Evolutionary conservation across 2,888 invertebrate species (phyloP).

Genomic region (Operophtera brumata): DNA sequence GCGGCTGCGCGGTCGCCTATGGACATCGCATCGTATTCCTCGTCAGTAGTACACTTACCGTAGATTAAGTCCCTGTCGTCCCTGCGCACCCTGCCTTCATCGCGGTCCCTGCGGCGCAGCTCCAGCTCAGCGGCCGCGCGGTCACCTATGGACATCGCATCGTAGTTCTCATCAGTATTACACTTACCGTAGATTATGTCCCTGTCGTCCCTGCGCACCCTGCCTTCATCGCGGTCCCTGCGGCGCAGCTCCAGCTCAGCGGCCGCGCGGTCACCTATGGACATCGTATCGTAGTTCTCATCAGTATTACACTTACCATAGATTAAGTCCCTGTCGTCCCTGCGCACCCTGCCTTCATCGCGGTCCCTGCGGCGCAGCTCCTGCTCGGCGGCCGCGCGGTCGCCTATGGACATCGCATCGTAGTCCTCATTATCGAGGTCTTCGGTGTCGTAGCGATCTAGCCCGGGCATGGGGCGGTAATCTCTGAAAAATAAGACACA

Average conservation of each 20-base stretch:
- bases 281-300: slow-evolving; percentile 88
- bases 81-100: slow-evolving; percentile 85
- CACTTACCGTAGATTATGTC: slow-evolving; percentile 91
- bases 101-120: slow-evolving; percentile 91
- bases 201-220: slow-evolving; percentile 87
- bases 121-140: slow-evolving; percentile 94
- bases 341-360: slow-evolving; percentile 85
- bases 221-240: slow-evolving; percentile 91
- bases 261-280: slow-evolving; percentile 90
- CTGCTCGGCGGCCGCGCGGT: slow-evolving; percentile 94
- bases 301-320: slow-evolving; percentile 83
- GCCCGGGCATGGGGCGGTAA: slow-evolving; percentile 96
- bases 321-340: slow-evolving; percentile 91
- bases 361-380: slow-evolving; percentile 93
- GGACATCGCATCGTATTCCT: slow-evolving; percentile 92
- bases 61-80: slow-evolving; percentile 94
- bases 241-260: slow-evolving; percentile 94
- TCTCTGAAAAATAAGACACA: slow-evolving; percentile 82
- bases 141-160: slow-evolving; percentile 91
- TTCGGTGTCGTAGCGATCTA: slow-evolving; percentile 95
- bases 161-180: slow-evolving; percentile 86
- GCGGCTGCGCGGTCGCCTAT: slow-evolving; percentile 92
- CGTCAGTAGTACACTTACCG: slow-evolving; percentile 86
- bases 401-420: slow-evolving; percentile 92
- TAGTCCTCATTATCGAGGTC: slow-evolving; percentile 92